Conservation (phyloP, 2,888 invertebrate genomes). For the Noctua pronuba region DNA sequence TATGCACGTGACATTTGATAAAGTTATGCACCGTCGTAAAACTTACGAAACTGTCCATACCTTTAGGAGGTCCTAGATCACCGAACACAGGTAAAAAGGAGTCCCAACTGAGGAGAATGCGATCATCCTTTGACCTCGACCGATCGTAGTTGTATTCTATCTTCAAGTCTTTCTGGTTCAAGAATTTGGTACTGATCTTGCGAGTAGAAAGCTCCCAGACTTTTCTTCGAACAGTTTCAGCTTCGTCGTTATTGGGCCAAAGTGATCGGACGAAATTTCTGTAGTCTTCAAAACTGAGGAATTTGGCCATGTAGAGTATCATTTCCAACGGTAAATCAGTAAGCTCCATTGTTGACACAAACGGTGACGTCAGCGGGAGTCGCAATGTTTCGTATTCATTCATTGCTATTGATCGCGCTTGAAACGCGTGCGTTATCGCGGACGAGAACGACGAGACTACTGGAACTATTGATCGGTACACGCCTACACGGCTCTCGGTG, state of each 20-base stretch:
- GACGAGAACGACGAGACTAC: constrained; percentile 15
- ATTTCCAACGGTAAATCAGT: constrained; percentile 21
- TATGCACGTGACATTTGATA: constrained; percentile 25
- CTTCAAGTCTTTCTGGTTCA: constrained; percentile 18
- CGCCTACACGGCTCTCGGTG: neutral
- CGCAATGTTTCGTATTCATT: neutral
- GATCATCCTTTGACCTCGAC: constrained; percentile 3
- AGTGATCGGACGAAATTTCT: constrained; percentile 13
- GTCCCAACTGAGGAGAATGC: constrained; percentile 12
- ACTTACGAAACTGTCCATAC: neutral
- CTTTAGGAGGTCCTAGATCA: neutral
- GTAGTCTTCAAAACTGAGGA: constrained; percentile 17
- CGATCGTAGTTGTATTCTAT: constrained; percentile 27
- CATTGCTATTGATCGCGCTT: constrained; percentile 9
- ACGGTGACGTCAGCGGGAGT: constrained; percentile 3
- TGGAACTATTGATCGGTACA: constrained; percentile 1
- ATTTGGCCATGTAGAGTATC: constrained; percentile 11
- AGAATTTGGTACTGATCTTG: neutral
- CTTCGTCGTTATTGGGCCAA: constrained; percentile 11
- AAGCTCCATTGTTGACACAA: neutral
- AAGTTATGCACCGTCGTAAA: constrained; percentile 1
- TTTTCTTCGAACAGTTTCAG: constrained; percentile 13
- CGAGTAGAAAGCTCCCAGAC: constrained; percentile 24
- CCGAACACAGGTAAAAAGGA: neutral
- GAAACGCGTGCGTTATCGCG: neutral